These are phyloP conservation scores for Pholis gunnellus DNA, from an alignment of 2,113 vertebrate genomes.

Conservation along the genomic window DNA sequence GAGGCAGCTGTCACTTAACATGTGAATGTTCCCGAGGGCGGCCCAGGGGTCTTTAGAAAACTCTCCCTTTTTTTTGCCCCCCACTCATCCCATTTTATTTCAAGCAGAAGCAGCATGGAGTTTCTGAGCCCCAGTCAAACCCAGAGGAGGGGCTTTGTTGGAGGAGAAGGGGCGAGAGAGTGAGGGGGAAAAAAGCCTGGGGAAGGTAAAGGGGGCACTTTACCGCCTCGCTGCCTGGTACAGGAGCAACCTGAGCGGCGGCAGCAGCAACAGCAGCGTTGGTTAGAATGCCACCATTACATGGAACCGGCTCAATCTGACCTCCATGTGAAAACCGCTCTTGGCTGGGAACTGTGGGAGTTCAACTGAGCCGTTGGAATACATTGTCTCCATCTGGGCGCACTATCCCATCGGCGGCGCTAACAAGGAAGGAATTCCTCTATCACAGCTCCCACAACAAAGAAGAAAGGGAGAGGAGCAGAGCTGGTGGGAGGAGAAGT, in stretches of 20 bases:
- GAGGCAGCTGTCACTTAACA: slow-evolving; percentile 89
- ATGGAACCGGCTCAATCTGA: slow-evolving; percentile 61
- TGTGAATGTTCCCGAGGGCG: slow-evolving; percentile 85
- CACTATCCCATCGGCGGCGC: slow-evolving; percentile 74
- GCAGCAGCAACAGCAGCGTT: slow-evolving; percentile 40
- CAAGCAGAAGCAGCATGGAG: slow-evolving; percentile 80
- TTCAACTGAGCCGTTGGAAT: slow-evolving; percentile 75
- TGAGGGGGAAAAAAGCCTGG: slow-evolving; percentile 52
- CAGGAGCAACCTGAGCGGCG: slow-evolving; percentile 72
- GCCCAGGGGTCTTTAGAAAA: slow-evolving; percentile 83
- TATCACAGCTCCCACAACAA: slow-evolving; percentile 84
- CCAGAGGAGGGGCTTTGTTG: slow-evolving; percentile 78
- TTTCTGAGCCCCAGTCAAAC: slow-evolving; percentile 80
- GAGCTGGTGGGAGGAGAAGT: slow-evolving; percentile 81
- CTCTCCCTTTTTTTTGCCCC: slow-evolving; percentile 61
- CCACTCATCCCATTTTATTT: slow-evolving; percentile 73
- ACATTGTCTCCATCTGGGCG: slow-evolving; percentile 76
- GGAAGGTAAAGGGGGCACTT: slow-evolving; percentile 77
- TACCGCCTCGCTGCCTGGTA: slow-evolving; percentile 75
- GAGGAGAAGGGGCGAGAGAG: slow-evolving; percentile 64
- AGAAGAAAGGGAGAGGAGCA: slow-evolving; percentile 83
- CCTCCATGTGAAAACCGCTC: slow-evolving; percentile 63
- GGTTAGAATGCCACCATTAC: slow-evolving; percentile 54
- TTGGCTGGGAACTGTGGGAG: slow-evolving; percentile 74
- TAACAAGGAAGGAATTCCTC: slow-evolving; percentile 85